Conservation (phyloP, 1,140 invertebrate species). For the Trichonephila inaurata region DNA sequence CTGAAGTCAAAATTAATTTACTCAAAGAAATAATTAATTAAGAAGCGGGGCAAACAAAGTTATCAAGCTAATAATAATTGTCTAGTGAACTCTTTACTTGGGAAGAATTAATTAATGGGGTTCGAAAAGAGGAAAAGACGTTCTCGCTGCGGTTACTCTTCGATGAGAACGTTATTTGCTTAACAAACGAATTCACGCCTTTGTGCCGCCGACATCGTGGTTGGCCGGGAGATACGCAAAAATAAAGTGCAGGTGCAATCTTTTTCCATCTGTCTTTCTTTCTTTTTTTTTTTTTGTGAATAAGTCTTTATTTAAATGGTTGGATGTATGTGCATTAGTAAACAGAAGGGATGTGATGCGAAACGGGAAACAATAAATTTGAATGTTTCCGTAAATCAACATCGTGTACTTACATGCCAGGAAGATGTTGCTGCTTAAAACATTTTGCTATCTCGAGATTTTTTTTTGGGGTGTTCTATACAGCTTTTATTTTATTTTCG, state of each 20-base stretch:
- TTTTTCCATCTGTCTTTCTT: too few relatives aligned
- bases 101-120: slow-evolving; percentile 54
- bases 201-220: neutral
- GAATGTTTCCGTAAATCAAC: too few relatives aligned
- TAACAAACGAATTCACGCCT: slow-evolving; percentile 46
- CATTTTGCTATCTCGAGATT: too few relatives aligned
- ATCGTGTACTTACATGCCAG: too few relatives aligned
- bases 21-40: slow-evolving; percentile 66
- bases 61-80: slow-evolving; percentile 69
- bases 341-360: too few relatives aligned
- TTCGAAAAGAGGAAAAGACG: slow-evolving; percentile 6
- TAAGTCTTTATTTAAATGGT: too few relatives aligned
- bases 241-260: neutral
- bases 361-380: too few relatives aligned
- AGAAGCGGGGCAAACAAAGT: slow-evolving; percentile 56
- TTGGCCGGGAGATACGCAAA: neutral
- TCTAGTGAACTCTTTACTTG: slow-evolving; percentile 27
- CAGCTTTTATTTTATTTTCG: too few relatives aligned
- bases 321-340: too few relatives aligned
- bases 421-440: too few relatives aligned
- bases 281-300: too few relatives aligned
- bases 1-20: slow-evolving; percentile 49
- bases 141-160: neutral
- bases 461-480: too few relatives aligned
- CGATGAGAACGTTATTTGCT: slow-evolving; percentile 35